A percentile compares a stretch with the other conserved stretches of the same genome.
These are phyloP conservation scores for Drosophila helvetica DNA, from an alignment of 2,888 invertebrate species.

Conservation along the genomic window DNA sequence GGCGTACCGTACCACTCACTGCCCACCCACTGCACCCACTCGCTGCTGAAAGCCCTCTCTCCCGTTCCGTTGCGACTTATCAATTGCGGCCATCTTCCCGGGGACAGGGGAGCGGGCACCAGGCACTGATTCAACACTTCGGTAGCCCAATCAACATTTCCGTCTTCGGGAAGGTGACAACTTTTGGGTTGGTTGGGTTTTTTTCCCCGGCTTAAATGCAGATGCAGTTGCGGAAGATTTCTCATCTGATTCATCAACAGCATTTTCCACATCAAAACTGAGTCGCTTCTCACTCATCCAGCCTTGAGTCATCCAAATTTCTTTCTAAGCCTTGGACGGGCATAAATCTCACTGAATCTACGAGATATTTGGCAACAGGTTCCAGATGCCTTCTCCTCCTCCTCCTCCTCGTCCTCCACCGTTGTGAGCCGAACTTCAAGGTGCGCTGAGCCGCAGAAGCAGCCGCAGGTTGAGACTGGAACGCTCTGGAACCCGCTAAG, in stretches of 20 bases:
- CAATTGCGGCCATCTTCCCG: slow-evolving; percentile 52
- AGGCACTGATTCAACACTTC: slow-evolving; percentile 65
- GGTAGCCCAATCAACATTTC: slow-evolving; percentile 68
- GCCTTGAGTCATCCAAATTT: slow-evolving; percentile 35
- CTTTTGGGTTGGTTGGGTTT: slow-evolving; percentile 35
- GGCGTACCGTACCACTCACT: slow-evolving; percentile 17
- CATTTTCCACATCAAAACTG: slow-evolving; percentile 10
- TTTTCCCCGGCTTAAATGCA: slow-evolving; percentile 31
- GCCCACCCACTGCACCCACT: slow-evolving; percentile 35
- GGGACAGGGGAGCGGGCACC: slow-evolving; percentile 17
- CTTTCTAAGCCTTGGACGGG: slow-evolving; percentile 53
- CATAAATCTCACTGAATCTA: slow-evolving; percentile 41
- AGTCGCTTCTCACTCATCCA: not conserved
- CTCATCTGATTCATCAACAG: slow-evolving; percentile 59
- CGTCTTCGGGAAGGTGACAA: slow-evolving; percentile 39
- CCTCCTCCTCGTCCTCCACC: not conserved
- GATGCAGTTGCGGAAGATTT: slow-evolving; percentile 37
- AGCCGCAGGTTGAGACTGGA: slow-evolving; percentile 25
- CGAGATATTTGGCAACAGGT: slow-evolving; percentile 73
- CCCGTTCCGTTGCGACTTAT: slow-evolving; percentile 32
- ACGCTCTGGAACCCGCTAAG: slow-evolving; percentile 49
- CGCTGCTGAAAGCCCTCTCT: not conserved
- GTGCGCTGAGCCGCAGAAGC: slow-evolving; percentile 51
- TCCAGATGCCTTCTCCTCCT: slow-evolving; percentile 36
- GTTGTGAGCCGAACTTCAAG: slow-evolving; percentile 44